Base-by-base conservation (phyloP, 92 coral and sea anemone genomes). In the Bergia sp. region DNA sequence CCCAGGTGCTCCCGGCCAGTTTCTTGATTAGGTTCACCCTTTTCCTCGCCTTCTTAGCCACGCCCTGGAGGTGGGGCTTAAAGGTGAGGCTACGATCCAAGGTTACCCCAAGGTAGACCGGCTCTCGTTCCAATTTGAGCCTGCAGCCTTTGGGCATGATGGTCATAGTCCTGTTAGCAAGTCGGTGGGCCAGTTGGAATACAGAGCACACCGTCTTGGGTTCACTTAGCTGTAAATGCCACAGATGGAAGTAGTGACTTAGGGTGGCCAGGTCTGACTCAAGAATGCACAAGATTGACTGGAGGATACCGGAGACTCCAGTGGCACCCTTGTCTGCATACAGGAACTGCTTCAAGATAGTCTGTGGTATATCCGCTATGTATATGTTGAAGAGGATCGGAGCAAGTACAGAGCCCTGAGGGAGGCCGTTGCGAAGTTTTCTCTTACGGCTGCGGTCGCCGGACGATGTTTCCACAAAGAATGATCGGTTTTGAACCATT, bases 371-470 rank as follows among this genome's bases (percentile, higher is more conserved):
- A 37, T 82, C 77, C 41, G 86, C 86, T 53, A 58, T 61, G 75
- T 61, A 61, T 1, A 82, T 55, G 86, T 61, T 82, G 58, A 82
- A 82, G 12, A 82, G 75, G 47, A 58, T 82, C 69, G 76, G 86
- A 53, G 86, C 74, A 61, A 55, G 86, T 0, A 82, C 75, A 82
- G 86, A 53, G 43, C 75, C 75, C 75, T 53, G 86, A 2, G 86
- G 74, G 69, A 58, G 86, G 1, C 86, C 74, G 74, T 82, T 58
- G 45, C 18, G 45, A 8, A 10, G 7, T 61, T 82, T 66, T 66
- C 73, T 66, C 73, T 66, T 66, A 18, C 36, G 69, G 3, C 16
- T 64, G 4, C 49, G 6, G 49, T 44, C 49, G 0, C 49, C 49
- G 6, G 49, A 44, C 6, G 49, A 44, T 44, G 49, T 44, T 44